A percentile compares a stretch with the other conserved stretches of the same genome.
These are phyloP conservation scores for Eriosoma lanigerum DNA, from an alignment of 1,140 invertebrate genomes.

Conservation along the genomic window DNA sequence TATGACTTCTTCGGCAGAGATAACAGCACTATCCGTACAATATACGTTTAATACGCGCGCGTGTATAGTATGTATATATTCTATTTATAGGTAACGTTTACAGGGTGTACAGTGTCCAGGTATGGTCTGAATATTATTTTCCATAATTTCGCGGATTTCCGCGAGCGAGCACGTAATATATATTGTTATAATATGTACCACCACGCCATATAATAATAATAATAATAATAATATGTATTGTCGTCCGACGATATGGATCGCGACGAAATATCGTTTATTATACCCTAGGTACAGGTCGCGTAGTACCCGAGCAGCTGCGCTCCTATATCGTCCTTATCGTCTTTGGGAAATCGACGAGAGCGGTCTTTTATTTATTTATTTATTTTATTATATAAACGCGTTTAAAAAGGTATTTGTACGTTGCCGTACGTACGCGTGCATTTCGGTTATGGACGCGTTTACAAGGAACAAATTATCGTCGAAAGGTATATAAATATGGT, in stretches of 20 bases:
- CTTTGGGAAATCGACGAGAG: background rate
- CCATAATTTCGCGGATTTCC: conserved; percentile 32
- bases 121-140: conserved; percentile 34
- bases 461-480: background rate
- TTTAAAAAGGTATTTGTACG: background rate
- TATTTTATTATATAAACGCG: background rate
- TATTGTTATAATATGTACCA: background rate
- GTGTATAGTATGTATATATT: background rate
- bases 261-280: too few relatives aligned
- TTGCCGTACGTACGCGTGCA: too few relatives aligned
- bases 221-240: too few relatives aligned
- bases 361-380: background rate
- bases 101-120: background rate
- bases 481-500: too few relatives aligned
- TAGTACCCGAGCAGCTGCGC: background rate
- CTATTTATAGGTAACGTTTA: background rate
- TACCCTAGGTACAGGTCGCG: too few relatives aligned
- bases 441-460: background rate
- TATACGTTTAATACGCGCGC: too few relatives aligned
- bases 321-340: background rate
- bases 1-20: conserved; percentile 26
- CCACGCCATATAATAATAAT: too few relatives aligned
- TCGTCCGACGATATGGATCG: too few relatives aligned
- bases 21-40: background rate
- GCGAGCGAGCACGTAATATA: background rate